A percentile compares a stretch with the other conserved stretches of the same genome.
These are phyloP conservation scores for Marasmarcha lunaedactyla DNA, from an alignment of 2,888 invertebrate species.

Conservation along the genomic window DNA sequence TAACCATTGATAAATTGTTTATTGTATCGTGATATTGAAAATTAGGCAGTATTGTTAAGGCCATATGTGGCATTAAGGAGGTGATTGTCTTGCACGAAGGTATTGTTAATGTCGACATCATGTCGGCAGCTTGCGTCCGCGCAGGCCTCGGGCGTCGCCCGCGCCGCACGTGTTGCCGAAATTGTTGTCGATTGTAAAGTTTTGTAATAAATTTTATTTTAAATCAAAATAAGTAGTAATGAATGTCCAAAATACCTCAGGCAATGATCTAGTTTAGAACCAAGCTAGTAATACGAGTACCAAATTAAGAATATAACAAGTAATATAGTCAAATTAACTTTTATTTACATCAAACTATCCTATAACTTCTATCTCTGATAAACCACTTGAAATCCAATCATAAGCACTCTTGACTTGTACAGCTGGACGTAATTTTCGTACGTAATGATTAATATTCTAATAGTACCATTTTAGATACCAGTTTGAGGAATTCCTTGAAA, in stretches of 20 bases:
- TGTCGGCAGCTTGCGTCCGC: constrained; percentile 5
- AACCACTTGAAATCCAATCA: no score
- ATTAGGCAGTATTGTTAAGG: neutral
- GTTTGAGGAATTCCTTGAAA: no score
- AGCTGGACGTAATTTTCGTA: no score
- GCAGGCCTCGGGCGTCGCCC: neutral
- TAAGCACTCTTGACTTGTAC: no score
- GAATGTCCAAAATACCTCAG: neutral
- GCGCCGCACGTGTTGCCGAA: neutral
- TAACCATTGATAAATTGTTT: constrained; percentile 15
- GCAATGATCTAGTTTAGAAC: no score
- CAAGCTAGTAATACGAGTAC: no score
- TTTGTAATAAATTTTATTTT: neutral
- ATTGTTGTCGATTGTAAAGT: neutral
- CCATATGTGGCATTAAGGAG: neutral
- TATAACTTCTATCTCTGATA: no score
- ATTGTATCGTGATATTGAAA: constrained; percentile 1
- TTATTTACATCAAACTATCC: no score
- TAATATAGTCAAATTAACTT: no score
- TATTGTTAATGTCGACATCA: constrained; percentile 20
- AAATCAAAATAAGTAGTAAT: neutral
- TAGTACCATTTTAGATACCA: no score
- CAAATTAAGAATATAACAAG: no score
- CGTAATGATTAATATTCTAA: no score
- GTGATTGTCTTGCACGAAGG: neutral